Evolutionary conservation across 1,140 invertebrate genomes (phyloP).

Genomic region (Bactericera cockerelli): DNA sequence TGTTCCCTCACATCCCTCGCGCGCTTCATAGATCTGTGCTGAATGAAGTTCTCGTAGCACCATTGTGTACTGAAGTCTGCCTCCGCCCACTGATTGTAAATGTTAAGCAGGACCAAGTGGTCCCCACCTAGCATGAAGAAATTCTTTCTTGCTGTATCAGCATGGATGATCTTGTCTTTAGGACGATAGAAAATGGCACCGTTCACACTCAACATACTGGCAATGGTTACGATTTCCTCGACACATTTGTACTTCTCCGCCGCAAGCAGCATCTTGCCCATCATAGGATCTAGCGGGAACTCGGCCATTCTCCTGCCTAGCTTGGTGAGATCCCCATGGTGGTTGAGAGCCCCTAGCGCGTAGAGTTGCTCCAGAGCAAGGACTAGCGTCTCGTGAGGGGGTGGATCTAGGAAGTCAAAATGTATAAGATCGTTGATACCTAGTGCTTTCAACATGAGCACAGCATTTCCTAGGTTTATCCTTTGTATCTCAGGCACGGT

Average conservation of each 20-base stretch:
- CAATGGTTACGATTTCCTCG: constrained; percentile 91
- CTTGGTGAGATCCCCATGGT: constrained; percentile 92
- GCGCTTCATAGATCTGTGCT: constrained; percentile 90
- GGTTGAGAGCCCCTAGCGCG: constrained; percentile 94
- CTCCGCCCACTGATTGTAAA: constrained; percentile 92
- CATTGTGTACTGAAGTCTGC: constrained; percentile 87
- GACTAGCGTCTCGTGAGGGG: constrained; percentile 90
- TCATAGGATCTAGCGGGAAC: constrained; percentile 97
- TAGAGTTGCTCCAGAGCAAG: constrained; percentile 94
- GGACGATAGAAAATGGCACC: constrained; percentile 95
- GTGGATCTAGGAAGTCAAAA: constrained; percentile 98
- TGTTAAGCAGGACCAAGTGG: constrained; percentile 88
- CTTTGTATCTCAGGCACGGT: constrained; percentile 96
- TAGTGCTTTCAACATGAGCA: constrained; percentile 88
- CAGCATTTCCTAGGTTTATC: constrained; percentile 95
- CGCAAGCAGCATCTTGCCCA: constrained; percentile 95
- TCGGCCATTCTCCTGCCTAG: constrained; percentile 96
- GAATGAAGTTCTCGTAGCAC: constrained; percentile 99
- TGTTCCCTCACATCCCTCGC: constrained; percentile 94
- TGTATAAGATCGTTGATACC: constrained; percentile 95
- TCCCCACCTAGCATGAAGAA: constrained; percentile 86
- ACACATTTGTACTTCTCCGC: constrained; percentile 97
- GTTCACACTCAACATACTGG: constrained; percentile 97
- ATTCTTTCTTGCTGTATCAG: constrained; percentile 92
- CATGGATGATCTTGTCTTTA: constrained; percentile 97